Evolutionary conservation across 53 echinoderm and acorn worm species (phyloP), one percentile per base, ranked within the genome.

Genomic region (Pentamera pediparva): DNA sequence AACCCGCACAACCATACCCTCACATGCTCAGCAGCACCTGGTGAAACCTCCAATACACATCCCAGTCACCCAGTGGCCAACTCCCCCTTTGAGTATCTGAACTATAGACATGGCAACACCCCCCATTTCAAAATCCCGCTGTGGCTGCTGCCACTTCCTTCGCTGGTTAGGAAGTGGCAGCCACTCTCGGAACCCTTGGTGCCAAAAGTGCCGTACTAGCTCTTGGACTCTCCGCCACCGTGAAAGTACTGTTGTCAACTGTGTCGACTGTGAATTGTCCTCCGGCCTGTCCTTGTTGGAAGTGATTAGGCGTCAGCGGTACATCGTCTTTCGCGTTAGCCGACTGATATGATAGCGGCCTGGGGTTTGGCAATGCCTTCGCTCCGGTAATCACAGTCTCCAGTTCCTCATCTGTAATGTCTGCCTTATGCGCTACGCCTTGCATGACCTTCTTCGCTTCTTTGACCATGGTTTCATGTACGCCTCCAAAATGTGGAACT

Each of bases 141-240:
- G 59, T 29, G 5, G 21, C 18, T 39, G 20, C 25, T 37, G 31
- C 76, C 76, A 76, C 61, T 76, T 76, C 35, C 61, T 76, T 13
- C 76, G 21, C 39, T 55, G 59, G 37, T 30, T 61, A 28, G 62
- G 61, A 3, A 33, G 21, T 8, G 61, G 76, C 39, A 74, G 5
- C 76, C 59, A 76, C 37, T 76, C 76, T 34, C 40, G 61, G 25
- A 76, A 8, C 61, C 76, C 60, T 38, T 35, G 76, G n/a, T 26
- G 61, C 76, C 38, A 76, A 37, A 76, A 76, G 21, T 74, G 74
- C 35, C 52, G 49, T 4, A 74, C 74, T 11, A 54, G 15, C 19
- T 74, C 74, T 21, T 73, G 76, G 28, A 75, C 76, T 35, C 76
- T 56, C 20, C 76, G 36, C 61, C 56, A 74, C 17, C 56, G 49